Base-by-base conservation (phyloP, 2,888 invertebrate species). In the Didymodactylos carnosus region DNA sequence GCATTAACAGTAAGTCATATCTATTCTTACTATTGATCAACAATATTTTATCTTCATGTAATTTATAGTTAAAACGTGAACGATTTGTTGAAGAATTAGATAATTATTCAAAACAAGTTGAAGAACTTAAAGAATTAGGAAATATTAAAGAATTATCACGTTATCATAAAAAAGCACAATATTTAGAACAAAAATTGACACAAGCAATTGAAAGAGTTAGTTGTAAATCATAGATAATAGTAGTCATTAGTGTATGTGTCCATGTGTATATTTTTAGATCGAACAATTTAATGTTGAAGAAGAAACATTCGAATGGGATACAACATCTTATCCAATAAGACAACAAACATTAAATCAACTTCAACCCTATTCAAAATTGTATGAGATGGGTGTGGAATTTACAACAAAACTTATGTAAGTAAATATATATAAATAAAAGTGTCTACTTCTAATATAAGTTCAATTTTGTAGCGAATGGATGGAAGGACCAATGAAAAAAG, bases 261-360 rank as follows among this genome's bases (percentile, higher is more conserved):
- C n/a, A n/a, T n/a, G n/a, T n/a, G n/a, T n/a, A n/a, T 7, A 62
- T 39, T 10, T 25, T 23, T 76, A 82, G 81, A 91, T 94, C 76
- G 91, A 92, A 79, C 87, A 88, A 76, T 92, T 95, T 79, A 95
- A 95, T 81, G 89, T 89, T 80, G 94, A 95, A 82, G 95, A 95
- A 81, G 85, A 87, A 40, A 87, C 92, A 27, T 94, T 90, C 80
- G 91, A 89, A 16, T 93, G 90, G 88, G 90, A 92, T 80, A 81
- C 89, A 13, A 91, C 94, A 0, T 89, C 90, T 78, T 95, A 94
- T 85, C 92, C 93, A 0, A 86, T 90, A 76, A 86, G 94, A 76
- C 91, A 91, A 82, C 81, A 85, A 79, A 81, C 86, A 71, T 82
- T 89, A 76, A 92, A 92, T 79, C 89, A 87, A 80, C 84, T 95